phyloP scores from a whole-genome alignment of 2,888 invertebrate genomes.

The Siphonodentalium dalli region DNA sequence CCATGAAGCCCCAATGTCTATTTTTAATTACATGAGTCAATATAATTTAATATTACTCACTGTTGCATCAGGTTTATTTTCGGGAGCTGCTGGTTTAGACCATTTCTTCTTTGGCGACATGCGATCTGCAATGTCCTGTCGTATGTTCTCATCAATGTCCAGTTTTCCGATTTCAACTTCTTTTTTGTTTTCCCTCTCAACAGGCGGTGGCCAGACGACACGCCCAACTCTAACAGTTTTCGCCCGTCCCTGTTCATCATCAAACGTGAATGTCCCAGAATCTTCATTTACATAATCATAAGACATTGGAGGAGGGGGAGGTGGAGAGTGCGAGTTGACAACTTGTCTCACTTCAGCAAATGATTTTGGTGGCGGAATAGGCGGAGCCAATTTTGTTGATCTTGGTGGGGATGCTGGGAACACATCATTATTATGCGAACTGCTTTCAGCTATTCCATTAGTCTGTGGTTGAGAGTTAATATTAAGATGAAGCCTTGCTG shows the following conservation, averaged over 20 bases:
- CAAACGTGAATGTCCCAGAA: conserved; percentile 66
- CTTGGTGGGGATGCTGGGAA: too few relatives aligned
- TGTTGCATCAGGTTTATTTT: too few relatives aligned
- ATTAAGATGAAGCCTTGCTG: too few relatives aligned
- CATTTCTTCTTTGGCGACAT: conserved; percentile 36
- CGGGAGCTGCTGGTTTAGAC: conserved; percentile 32
- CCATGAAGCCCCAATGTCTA: too few relatives aligned
- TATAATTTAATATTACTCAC: too few relatives aligned
- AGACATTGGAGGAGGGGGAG: conserved; percentile 69
- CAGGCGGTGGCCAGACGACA: conserved; percentile 84
- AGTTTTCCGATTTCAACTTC: conserved; percentile 52
- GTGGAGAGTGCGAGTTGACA: conserved; percentile 75
- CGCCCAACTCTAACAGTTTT: conserved; percentile 87
- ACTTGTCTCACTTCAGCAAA: background rate
- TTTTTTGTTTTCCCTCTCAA: conserved; percentile 72
- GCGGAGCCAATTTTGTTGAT: conserved; percentile 32
- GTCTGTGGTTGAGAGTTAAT: too few relatives aligned
- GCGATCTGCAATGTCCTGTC: conserved; percentile 40
- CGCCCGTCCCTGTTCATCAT: conserved; percentile 80
- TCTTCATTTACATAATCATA: conserved; percentile 37
- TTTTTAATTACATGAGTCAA: too few relatives aligned
- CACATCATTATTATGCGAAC: too few relatives aligned
- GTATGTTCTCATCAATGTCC: conserved; percentile 57
- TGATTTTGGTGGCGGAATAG: conserved; percentile 41
- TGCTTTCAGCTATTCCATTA: too few relatives aligned